Percentiles rank a stretch among this genome's conserved stretches.
These are phyloP conservation scores for Pocillopora verrucosa DNA, from an alignment of 64 coral and sea anemone species.

Conservation along the genomic window DNA sequence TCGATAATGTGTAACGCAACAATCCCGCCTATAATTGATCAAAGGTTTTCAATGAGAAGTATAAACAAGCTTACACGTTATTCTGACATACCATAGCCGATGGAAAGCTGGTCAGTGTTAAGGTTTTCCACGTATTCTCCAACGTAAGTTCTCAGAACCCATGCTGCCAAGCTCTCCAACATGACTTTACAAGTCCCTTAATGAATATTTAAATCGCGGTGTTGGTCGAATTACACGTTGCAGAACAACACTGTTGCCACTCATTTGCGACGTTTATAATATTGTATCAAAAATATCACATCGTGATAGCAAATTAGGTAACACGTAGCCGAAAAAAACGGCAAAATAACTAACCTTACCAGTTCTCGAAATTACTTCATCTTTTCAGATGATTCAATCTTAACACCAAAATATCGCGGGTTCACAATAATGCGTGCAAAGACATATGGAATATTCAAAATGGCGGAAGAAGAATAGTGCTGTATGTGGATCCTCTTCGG, in stretches of 20 bases:
- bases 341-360: neutral
- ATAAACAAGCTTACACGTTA: neutral
- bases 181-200: constrained; percentile 55
- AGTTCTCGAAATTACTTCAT: constrained; percentile 15
- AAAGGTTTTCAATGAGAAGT: neutral
- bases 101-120: constrained; percentile 97
- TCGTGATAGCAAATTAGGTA: neutral
- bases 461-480: neutral
- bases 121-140: constrained; percentile 99
- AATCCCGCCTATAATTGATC: neutral
- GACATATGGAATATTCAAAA: neutral
- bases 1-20: constrained; percentile 2
- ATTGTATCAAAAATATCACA: neutral
- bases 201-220: constrained; percentile 30
- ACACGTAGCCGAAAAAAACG: neutral
- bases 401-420: constrained; percentile 8
- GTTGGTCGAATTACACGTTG: constrained; percentile 16
- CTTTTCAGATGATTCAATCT: constrained; percentile 26
- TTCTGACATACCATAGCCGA: constrained; percentile 84
- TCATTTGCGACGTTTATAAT: neutral
- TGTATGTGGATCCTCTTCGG: no score
- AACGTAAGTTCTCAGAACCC: constrained; percentile 98
- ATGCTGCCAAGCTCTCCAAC: constrained; percentile 97
- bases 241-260: neutral
- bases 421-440: neutral